A percentile compares a stretch with the other conserved stretches of the same genome.
These are phyloP conservation scores for Campaea margaritaria DNA, from an alignment of 2,888 invertebrate species.

Conservation along the genomic window DNA sequence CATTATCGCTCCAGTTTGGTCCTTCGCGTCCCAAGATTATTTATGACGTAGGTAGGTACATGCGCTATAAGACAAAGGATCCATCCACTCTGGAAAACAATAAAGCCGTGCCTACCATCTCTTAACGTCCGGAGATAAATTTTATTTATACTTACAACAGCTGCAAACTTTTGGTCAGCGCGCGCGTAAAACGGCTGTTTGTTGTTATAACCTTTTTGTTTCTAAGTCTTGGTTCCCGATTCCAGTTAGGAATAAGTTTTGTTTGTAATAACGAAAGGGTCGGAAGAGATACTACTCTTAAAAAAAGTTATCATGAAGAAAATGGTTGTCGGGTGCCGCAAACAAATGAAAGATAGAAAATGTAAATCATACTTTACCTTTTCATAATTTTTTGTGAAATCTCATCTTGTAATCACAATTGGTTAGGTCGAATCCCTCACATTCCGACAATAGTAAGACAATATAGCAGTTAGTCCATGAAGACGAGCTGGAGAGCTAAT, in stretches of 20 bases:
- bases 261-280: constrained; percentile 58
- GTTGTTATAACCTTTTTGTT: constrained; percentile 73
- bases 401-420: no score
- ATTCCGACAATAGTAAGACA: no score
- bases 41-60: neutral
- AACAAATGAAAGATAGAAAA: no score
- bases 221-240: constrained; percentile 58
- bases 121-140: constrained; percentile 78
- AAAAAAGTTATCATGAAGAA: no score
- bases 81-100: constrained; percentile 60
- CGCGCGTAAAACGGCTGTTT: constrained; percentile 70
- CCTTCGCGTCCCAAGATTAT: neutral
- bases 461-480: no score
- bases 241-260: constrained; percentile 44
- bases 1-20: no score
- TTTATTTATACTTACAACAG: constrained; percentile 82
- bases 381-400: no score
- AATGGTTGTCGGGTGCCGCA: no score
- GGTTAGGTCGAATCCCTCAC: no score
- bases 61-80: constrained; percentile 34
- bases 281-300: constrained; percentile 38
- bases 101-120: constrained; percentile 70
- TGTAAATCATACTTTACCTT: no score
- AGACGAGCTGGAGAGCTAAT: no score
- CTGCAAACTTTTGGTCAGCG: constrained; percentile 85